Evolutionary conservation across 37 sponge, comb jelly and placozoan genomes (phyloP).

Genomic region (Chondrilla cf. caribensis): DNA sequence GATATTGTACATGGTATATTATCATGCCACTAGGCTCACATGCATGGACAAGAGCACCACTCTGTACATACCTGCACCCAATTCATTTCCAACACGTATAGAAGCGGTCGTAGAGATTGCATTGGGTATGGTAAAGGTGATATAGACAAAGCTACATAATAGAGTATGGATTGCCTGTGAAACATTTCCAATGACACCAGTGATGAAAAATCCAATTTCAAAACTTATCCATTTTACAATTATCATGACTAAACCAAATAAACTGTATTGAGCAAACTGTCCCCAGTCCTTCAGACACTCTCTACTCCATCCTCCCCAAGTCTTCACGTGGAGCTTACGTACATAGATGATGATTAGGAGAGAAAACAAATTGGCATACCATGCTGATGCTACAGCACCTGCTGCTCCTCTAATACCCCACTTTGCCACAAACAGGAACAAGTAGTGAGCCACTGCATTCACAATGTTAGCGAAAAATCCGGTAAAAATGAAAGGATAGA

Average conservation of each 20-base stretch:
- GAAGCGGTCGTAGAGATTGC: constrained; percentile 17
- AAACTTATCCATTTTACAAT: constrained; percentile 11
- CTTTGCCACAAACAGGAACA: constrained; percentile 29
- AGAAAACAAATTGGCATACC: neutral
- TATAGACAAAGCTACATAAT: constrained; percentile 2
- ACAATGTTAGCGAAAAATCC: constrained; percentile 17
- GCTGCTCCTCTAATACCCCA: constrained; percentile 38
- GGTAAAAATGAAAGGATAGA: constrained; percentile 44
- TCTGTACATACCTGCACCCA: constrained; percentile 41
- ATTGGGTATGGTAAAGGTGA: constrained; percentile 47
- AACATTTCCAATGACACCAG: constrained; percentile 31
- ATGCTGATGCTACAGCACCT: neutral
- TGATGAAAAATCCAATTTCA: constrained; percentile 46
- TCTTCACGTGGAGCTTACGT: constrained; percentile 45
- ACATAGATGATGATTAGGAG: constrained; percentile 26
- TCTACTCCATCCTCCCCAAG: constrained; percentile 48
- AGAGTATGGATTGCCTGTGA: constrained; percentile 41
- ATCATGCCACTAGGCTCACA: too few relatives aligned
- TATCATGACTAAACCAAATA: neutral
- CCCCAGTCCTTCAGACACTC: constrained; percentile 12
- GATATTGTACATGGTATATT: too few relatives aligned
- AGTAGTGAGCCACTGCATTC: constrained; percentile 27
- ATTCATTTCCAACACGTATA: constrained; percentile 60
- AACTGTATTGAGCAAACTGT: neutral
- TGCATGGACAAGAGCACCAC: too few relatives aligned